Base-by-base conservation (phyloP, 2,888 invertebrate genomes). In the Hyposoter dolosus region DNA sequence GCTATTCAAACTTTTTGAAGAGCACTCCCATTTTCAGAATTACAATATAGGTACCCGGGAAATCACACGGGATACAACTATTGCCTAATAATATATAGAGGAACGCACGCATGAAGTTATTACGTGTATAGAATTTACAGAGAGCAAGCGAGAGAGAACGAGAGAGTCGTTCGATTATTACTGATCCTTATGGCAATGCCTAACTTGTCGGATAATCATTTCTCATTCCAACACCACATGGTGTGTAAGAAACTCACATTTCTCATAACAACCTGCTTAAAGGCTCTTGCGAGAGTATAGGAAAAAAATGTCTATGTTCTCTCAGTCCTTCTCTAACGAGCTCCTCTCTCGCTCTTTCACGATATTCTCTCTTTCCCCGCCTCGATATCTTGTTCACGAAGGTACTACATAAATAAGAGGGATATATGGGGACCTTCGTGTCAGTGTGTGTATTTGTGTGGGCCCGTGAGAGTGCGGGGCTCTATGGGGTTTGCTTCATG, bases 131-230 rank as follows among this genome's bases (percentile, higher is more conserved):
- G 19, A 65, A 65, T 28, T 47, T 19, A 47, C 0, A 28, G 28
- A 60, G 60, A 28, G 23, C 10, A 1, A 60, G 28, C n/a, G 50
- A 50, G 50, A 47, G n/a, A 53, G 19, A 53, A 19, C 2, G 56
- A 23, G 10, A 68, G 66, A 65, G 66, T 63, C 47, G 32, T 63
- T 65, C 76, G 76, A 76, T 76, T 32, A 63, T 76, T 76, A 63
- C 32, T 32, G 47, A 32, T 65, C 63, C 32, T 45, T 35, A 35
- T 47, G 63, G 32, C 45, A 45, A 32, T 76, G 47, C 63, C 76
- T 45, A 63, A 68, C 68, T 75, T 75, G 75, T 82, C 68, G 50
- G 81, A 82, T 82, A 69, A 75, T 45, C 43, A 82, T 82, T 75
- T 82, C 45, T 56, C 45, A 43, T 19, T 32, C 47, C 65, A 65